Conservation (phyloP, 30 jellyfish, hydroid and myxozoan genomes). For the Cassiopea xamachana region DNA sequence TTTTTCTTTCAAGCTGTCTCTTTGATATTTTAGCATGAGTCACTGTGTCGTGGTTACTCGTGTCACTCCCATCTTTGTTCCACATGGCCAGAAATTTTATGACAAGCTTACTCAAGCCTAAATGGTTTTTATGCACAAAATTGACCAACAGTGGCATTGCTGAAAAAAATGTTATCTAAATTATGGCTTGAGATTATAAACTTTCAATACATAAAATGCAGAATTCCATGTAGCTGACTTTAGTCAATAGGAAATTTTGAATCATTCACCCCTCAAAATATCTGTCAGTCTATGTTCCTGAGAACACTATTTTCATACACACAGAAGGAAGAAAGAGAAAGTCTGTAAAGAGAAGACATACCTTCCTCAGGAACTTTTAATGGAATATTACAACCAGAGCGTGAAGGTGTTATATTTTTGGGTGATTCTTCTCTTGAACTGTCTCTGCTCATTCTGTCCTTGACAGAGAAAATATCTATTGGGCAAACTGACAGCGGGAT, state of each 20-base stretch:
- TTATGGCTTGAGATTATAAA: too few species aligned
- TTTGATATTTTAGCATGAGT: slow-evolving; percentile 72
- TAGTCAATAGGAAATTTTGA: too few species aligned
- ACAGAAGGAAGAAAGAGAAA: neutral
- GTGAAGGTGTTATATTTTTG: slow-evolving; percentile 9
- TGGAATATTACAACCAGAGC: slow-evolving; percentile 35
- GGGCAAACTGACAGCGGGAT: slow-evolving; percentile 41
- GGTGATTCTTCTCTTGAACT: slow-evolving; percentile 14
- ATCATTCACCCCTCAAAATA: too few species aligned
- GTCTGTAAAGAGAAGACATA: neutral
- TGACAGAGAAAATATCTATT: slow-evolving; percentile 37
- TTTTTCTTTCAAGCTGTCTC: slow-evolving; percentile 76
- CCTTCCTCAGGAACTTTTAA: slow-evolving; percentile 90
- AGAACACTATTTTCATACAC: neutral
- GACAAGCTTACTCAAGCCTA: slow-evolving; percentile 71
- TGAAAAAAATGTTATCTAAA: slow-evolving; percentile 9
- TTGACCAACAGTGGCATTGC: slow-evolving; percentile 82
- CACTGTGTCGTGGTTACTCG: neutral
- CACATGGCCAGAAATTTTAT: slow-evolving; percentile 64
- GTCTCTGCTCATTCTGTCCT: slow-evolving; percentile 22
- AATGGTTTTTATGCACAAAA: slow-evolving; percentile 74
- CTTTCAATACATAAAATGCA: too few species aligned
- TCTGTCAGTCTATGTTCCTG: too few species aligned
- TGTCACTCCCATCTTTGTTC: slow-evolving; percentile 39
- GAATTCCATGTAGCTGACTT: too few species aligned